Evolutionary conservation across 1,140 invertebrate species (phyloP), one percentile per base, ranked within the genome.

Genomic region (Formica exsecta): DNA sequence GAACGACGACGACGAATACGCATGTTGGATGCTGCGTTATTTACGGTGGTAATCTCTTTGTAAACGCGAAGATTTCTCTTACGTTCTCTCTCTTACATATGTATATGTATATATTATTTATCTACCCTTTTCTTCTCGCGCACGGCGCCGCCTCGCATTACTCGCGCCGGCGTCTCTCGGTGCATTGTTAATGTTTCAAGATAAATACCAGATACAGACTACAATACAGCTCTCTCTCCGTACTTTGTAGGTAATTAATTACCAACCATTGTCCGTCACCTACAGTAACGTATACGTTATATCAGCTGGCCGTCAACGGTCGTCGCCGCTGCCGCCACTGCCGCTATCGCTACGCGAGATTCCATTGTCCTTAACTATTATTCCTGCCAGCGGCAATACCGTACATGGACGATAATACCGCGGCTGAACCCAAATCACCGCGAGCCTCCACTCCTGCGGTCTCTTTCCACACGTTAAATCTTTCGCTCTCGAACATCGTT

Each of bases 191-290:
- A 91, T 93, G 90, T 93, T 92, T 91, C 92, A 92, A 94, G 93
- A 94, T 94, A 93, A 94, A 92, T 94, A 93, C 92, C 92, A 92
- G 92, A 93, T 93, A 92, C 89, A 89, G 88, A 86, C 86, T 91
- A 93, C 93, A 94, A 93, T 93, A 85, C 92, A 38, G 86, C 80
- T 90, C 88, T 90, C 88, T 81, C 89, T 92, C 91, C 90, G 91
- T 92, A 93, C 91, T 93, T 93, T 92, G 93, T 93, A 92, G 93
- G 91, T 92, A 93, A 94, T 94, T 94, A 94, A 94, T 94, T 94
- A 93, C 92, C 89, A 86, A 73, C 90, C 88, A 93, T 93, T 93
- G 93, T 93, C 92, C 90, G 92, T 93, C 92, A 93, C 87, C 85
- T 90, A 87, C 92, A 89, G 92, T 93, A 90, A 91, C 90, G 86